These are phyloP conservation scores for Danio choprae DNA, from an alignment of 2,797 vertebrate genomes.

Conservation along the genomic window DNA sequence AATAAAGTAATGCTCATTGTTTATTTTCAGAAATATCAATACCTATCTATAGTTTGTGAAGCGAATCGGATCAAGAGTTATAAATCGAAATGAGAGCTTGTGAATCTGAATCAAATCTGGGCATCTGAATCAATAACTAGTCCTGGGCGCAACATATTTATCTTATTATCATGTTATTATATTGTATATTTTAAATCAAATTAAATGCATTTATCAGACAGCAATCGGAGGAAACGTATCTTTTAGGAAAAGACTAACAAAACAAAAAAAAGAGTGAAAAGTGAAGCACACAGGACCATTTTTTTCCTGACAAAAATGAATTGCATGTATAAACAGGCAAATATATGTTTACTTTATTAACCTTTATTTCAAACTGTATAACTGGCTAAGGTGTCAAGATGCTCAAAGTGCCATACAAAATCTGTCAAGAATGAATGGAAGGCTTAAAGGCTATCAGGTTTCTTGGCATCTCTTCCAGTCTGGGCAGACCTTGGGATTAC, in stretches of 20 bases:
- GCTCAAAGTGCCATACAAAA: not conserved
- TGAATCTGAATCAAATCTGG: too few relatives aligned
- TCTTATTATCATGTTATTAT: not conserved
- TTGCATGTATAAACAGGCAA: not conserved
- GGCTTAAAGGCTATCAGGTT: conserved; percentile 15
- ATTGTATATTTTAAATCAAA: not conserved
- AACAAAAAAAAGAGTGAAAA: not conserved
- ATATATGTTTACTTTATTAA: not conserved
- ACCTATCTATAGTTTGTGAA: too few relatives aligned
- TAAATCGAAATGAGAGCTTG: too few relatives aligned
- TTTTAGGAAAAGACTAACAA: not conserved
- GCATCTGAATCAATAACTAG: too few relatives aligned
- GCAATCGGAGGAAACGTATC: not conserved
- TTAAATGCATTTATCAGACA: not conserved
- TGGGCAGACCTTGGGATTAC: conserved; percentile 52
- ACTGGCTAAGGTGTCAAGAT: not conserved
- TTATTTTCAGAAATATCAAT: too few relatives aligned
- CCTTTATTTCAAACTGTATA: not conserved
- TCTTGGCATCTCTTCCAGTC: conserved; percentile 56
- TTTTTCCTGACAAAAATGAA: not conserved
- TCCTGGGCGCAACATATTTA: not conserved
- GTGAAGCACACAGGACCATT: not conserved
- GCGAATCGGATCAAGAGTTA: too few relatives aligned
- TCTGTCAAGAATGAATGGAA: conserved; percentile 19
- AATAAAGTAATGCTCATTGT: too few relatives aligned